Evolutionary conservation across 2,797 vertebrate genomes (phyloP), one percentile per base, ranked within the genome.

Genomic region (Neosilurus hyrtlii): DNA sequence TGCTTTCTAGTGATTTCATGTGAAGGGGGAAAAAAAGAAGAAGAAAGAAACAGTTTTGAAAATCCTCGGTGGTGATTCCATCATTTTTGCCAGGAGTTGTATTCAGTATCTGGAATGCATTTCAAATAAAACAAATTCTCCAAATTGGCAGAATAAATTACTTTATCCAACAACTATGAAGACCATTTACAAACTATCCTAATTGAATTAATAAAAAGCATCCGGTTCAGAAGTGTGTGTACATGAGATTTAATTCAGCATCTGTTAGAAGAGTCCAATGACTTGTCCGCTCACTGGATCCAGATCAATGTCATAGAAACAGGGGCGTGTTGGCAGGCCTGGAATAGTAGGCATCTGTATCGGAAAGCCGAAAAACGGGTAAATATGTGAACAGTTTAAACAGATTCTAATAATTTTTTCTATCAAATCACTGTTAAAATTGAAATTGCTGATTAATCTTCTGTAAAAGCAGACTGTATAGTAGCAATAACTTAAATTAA

Each of bases 241-340:
- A 90, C 89, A 80, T 83, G n/a, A 9, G 18, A 8, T 16, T 81
- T 37, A 14, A 30, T 52, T 76, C 22, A 72, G 20, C 51, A 68
- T 16, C 37, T n/a, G 75, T 92, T 93, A 99, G 89, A 99, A 99
- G 80, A 99, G 95, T 51, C 98, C 98, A 0, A 94, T 95, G 87
- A 99, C 95, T 89, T 95, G 94, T 86, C 97, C 96, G 0, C 96
- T 96, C 84, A 92, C 92, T 4, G 98, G 95, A 87, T 99, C 96
- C 87, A 99, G 93, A 89, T 99, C 97, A 72, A 99, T 99, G 83
- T 99, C 98, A 67, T 98, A 99, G 94, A 99, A 99, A 89, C 97
- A 99, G 43, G 98, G 98, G 77, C 98, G 95, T 8, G 98, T 99
- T 73, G 98, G 98, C 83, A 99, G 95, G 57, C 98, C 98, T 6